Percentiles rank a stretch among this genome's conserved stretches.
phyloP scores from a whole-genome alignment of 2,113 vertebrate genomes.

The Acrocephalus arundinaceus region DNA sequence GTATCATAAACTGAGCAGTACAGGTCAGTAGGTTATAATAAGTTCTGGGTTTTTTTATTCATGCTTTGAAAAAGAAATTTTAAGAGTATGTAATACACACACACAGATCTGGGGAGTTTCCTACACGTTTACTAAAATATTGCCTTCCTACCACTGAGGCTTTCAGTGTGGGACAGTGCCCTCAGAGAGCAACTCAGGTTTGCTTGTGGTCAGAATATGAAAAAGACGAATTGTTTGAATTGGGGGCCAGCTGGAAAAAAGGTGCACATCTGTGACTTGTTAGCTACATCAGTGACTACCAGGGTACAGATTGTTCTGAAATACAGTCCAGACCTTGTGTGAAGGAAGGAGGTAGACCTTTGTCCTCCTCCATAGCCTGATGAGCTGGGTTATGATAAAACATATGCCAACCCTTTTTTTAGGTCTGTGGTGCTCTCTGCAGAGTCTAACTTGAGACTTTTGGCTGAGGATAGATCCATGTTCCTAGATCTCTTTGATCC shows the following conservation, averaged over 20 bases:
- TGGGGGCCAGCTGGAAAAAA: neutral
- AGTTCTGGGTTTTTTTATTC: too few species aligned
- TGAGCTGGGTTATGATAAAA: neutral
- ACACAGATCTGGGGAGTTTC: neutral
- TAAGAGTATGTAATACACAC: fast-evolving
- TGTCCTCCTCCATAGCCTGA: neutral
- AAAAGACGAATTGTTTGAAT: neutral
- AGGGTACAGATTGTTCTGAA: neutral
- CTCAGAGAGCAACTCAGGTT: neutral
- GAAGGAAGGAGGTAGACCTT: neutral
- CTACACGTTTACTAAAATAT: neutral
- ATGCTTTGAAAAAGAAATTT: too few species aligned
- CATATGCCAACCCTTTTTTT: too few species aligned
- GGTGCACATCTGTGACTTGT: neutral
- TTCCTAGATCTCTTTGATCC: neutral
- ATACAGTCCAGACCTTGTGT: too few species aligned
- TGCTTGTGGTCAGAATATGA: neutral
- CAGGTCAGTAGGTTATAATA: neutral
- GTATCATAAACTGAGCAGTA: neutral
- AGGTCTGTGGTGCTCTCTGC: too few species aligned
- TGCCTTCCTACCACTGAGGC: fast-evolving
- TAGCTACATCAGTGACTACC: fast-evolving
- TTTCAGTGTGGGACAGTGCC: fast-evolving
- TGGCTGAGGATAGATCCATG: neutral
- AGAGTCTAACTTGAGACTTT: neutral